These are phyloP conservation scores for Kradibia gibbosae DNA, from an alignment of 1,140 invertebrate species.

Conservation along the genomic window DNA sequence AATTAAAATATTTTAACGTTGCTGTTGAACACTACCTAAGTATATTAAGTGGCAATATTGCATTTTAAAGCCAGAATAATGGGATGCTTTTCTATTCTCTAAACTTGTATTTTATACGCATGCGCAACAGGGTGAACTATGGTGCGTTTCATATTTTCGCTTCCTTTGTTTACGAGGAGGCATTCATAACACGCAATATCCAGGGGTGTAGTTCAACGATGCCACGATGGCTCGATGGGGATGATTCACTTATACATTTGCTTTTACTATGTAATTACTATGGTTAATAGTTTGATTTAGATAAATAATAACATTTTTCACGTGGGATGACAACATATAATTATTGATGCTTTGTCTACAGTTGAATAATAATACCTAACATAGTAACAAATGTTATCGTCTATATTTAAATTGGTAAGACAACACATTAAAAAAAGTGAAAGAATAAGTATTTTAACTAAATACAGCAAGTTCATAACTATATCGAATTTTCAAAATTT, in stretches of 20 bases:
- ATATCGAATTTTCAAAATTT: no score
- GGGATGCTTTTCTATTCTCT: neutral
- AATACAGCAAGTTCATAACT: no score
- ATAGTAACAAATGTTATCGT: no score
- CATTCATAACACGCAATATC: neutral
- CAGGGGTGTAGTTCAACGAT: neutral
- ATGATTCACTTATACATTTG: slow-evolving; percentile 30
- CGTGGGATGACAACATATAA: no score
- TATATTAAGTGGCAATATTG: neutral
- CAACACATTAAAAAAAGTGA: no score
- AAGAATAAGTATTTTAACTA: no score
- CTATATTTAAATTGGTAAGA: no score
- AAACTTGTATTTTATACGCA: neutral
- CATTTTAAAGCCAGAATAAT: neutral
- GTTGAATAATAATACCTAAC: no score
- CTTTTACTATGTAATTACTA: neutral
- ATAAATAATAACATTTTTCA: no score
- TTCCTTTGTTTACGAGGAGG: slow-evolving; percentile 12
- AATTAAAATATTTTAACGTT: no score
- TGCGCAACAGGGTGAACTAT: neutral
- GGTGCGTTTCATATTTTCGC: neutral
- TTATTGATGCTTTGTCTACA: no score
- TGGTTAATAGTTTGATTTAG: neutral
- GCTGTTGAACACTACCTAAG: no score
- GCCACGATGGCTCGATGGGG: neutral